Evolutionary conservation across 2,797 vertebrate species (phyloP), one percentile per base, ranked within the genome.

Genomic region (Karalla daura): DNA sequence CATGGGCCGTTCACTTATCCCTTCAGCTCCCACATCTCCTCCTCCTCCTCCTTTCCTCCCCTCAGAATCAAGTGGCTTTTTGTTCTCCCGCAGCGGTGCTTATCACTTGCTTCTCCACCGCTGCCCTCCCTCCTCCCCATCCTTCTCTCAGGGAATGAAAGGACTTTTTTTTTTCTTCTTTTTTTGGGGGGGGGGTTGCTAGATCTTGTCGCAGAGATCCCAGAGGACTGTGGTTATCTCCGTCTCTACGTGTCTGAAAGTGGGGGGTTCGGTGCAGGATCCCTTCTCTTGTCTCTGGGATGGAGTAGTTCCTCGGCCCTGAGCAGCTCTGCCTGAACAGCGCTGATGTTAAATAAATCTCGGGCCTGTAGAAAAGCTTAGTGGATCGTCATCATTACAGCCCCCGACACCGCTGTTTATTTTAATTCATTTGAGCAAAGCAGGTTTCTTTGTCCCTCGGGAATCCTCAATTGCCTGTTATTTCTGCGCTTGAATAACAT

Each of bases 1-100:
- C 58, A 43, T 78, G 80, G 78, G 68, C 62, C 36, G 33, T 56
- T 74, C 55, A 52, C 67, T 83, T 68, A 63, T 79, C 63, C 83
- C 66, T 67, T 54, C 74, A 77, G 66, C 47, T 75, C 78, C 61
- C 72, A 35, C 76, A 10, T 75, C 62, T 74, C 77, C 60, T 70
- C 69, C 63, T 43, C 74, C 76, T 63, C 45, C 79, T 61, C 35
- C 44, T 30, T 67, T 72, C 61, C 60, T 44, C 70, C 62, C 76
- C 73, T 76, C 66, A 56, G 81, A 83, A 89, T 92, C 79, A 91
- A 91, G 88, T 81, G 88, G 77, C 84, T 90, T 89, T 89, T 88
- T 92, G 90, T 91, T 91, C 86, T 85, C 64, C 76, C 17, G 45
- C 79, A 63, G 85, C 39, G 63, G 88, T 79, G 90, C 88, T 88